These are phyloP conservation scores for Chelonus formosanus DNA, from an alignment of 2,888 invertebrate genomes.

Conservation along the genomic window DNA sequence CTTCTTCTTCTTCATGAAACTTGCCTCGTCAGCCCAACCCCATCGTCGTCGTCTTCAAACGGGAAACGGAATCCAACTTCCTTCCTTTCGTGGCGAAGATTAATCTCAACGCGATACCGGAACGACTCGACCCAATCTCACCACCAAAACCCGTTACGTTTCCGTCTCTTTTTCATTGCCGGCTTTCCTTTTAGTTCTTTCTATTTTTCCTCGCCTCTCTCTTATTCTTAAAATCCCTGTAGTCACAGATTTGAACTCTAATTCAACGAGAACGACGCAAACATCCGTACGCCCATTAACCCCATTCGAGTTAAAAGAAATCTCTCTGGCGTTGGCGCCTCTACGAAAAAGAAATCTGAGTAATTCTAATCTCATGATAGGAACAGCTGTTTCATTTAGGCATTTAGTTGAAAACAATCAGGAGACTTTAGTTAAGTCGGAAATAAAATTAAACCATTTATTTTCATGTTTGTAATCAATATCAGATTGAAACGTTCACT, in stretches of 20 bases:
- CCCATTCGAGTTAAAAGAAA: constrained; percentile 13
- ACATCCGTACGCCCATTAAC: constrained; percentile 24
- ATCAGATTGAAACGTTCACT: too few species aligned
- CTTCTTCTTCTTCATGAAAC: constrained; percentile 41
- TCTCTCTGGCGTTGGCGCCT: constrained; percentile 6
- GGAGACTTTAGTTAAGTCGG: too few species aligned
- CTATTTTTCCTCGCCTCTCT: background rate
- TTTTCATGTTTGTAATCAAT: too few species aligned
- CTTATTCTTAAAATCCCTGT: constrained; percentile 4
- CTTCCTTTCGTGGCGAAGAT: constrained; percentile 57
- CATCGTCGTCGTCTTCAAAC: constrained; percentile 45
- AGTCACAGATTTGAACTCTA: constrained; percentile 21
- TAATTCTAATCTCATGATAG: background rate
- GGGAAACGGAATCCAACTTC: constrained; percentile 61
- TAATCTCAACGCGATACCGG: constrained; percentile 50
- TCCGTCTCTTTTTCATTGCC: constrained; percentile 20
- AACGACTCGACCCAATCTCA: constrained; percentile 29
- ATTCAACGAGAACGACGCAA: constrained; percentile 21
- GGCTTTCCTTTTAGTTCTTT: background rate
- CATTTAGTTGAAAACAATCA: too few species aligned
- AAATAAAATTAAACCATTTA: too few species aligned
- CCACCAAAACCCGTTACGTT: constrained; percentile 25
- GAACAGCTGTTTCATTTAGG: too few species aligned
- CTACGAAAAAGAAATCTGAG: background rate
- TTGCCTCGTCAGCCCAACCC: constrained; percentile 56